Evolutionary conservation across 2,888 invertebrate species (phyloP).

Genomic region (Apantesis nais): DNA sequence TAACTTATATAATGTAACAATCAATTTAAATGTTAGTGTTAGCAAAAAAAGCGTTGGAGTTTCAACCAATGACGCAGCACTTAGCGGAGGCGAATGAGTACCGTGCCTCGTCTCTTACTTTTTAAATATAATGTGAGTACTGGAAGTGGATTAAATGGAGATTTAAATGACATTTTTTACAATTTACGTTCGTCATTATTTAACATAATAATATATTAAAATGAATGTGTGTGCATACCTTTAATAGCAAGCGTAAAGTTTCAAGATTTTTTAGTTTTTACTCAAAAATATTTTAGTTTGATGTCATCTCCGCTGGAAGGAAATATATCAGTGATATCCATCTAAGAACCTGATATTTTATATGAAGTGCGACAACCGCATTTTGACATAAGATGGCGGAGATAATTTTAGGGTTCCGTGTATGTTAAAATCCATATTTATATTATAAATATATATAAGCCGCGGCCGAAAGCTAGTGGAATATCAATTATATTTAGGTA

Average conservation of each 20-base stretch:
- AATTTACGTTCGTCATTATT: constrained; percentile 13
- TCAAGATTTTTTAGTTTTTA: constrained; percentile 36
- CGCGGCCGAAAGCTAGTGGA: too few species aligned
- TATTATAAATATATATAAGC: too few species aligned
- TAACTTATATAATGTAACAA: too few species aligned
- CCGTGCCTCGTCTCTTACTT: neutral
- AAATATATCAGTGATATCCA: constrained; percentile 53
- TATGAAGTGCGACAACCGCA: constrained; percentile 42
- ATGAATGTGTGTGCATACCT: neutral
- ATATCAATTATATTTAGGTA: neutral
- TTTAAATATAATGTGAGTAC: neutral
- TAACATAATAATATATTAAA: constrained; percentile 9
- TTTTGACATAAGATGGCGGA: constrained; percentile 42
- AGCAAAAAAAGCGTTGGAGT: neutral
- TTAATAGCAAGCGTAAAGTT: constrained; percentile 26
- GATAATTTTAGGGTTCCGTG: constrained; percentile 21
- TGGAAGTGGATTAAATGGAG: neutral
- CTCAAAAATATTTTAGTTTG: constrained; percentile 43
- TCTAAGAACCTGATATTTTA: constrained; percentile 66
- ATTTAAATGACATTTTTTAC: neutral
- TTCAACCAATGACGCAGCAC: neutral
- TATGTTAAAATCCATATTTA: neutral
- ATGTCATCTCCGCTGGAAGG: constrained; percentile 50
- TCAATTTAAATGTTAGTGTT: neutral
- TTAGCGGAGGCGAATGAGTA: neutral